Conservation (phyloP, 2,888 invertebrate species). For the Bellardia pandia region DNA sequence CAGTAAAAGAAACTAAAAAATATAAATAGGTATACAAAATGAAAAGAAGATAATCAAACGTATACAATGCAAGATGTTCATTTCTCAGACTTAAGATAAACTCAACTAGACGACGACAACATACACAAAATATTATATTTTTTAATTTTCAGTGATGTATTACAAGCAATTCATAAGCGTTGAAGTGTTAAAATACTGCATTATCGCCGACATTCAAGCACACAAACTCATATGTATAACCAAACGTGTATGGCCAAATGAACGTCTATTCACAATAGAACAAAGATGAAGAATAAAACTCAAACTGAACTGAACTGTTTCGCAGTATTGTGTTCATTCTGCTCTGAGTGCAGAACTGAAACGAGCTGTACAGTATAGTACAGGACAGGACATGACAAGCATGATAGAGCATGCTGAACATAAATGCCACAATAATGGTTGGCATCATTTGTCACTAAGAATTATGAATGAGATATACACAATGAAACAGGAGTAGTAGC, state of each 20-base stretch:
- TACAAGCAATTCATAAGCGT: constrained; percentile 67
- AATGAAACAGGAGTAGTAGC: background rate
- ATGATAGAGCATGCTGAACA: constrained; percentile 70
- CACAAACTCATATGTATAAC: background rate
- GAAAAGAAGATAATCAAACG: constrained; percentile 46
- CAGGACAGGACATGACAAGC: constrained; percentile 52
- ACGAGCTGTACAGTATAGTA: constrained; percentile 5
- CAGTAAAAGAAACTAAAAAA: background rate
- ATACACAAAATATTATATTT: constrained; percentile 45
- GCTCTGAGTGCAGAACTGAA: constrained; percentile 4
- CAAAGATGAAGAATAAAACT: constrained; percentile 1
- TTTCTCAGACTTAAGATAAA: constrained; percentile 63
- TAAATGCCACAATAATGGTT: constrained; percentile 69
- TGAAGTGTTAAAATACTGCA: constrained; percentile 68
- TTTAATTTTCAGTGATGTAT: constrained; percentile 58
- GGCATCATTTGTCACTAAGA: constrained; percentile 67
- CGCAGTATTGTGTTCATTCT: background rate
- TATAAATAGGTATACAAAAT: constrained; percentile 1
- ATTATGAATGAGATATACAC: constrained; percentile 43
- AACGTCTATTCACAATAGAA: constrained; percentile 34
- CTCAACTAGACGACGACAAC: constrained; percentile 17
- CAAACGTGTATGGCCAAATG: constrained; percentile 6
- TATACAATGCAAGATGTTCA: constrained; percentile 61
- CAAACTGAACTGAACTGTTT: constrained; percentile 12
- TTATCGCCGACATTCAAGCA: constrained; percentile 8